Base-by-base conservation (phyloP, 2,113 vertebrate species). In the Callionymus lyra region DNA sequence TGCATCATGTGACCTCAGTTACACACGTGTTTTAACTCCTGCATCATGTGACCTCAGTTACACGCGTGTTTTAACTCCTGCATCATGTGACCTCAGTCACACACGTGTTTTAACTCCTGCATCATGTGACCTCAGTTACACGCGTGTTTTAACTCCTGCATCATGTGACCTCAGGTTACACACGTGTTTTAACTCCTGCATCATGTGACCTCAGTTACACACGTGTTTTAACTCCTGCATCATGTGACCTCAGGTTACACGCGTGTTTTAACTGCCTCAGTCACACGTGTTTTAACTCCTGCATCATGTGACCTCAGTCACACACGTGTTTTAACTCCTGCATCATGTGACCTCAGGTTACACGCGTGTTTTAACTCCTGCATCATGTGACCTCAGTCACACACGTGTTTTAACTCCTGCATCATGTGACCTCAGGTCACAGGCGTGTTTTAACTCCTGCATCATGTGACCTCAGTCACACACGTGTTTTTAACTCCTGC, bases 221-320 rank as follows among this genome's bases (percentile, higher is more conserved):
- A 5, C 94, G n/a, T n/a, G n/a, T 36, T 14, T 36, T 36, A 36
- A 36, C 18, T 31, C 46, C 50, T 49, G 12, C 39, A 32, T 47
- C 53, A 2, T 52, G 31, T 40, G 34, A 55, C 50, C 41, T 12
- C 83, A 98, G 94, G 95, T 31, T 98, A 98, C 55, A 97, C 94
- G 6, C 94, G n/a, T n/a, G n/a, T n/a, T n/a, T n/a, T n/a, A n/a
- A n/a, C n/a, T n/a, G n/a, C n/a, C n/a, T n/a, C n/a, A n/a, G n/a
- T n/a, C n/a, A n/a, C n/a, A n/a, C n/a, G n/a, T n/a, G n/a, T 36
- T 14, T 36, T 36, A 36, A 36, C 18, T 31, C 46, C 50, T 49
- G 12, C 39, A 32, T 47, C 53, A 2, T 52, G 31, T 40, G 34
- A 55, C 50, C 41, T 12, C 83, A 98, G 95, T 31, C 97, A 98